A percentile compares a stretch with the other conserved stretches of the same genome.
Evolutionary conservation across 2,797 vertebrate species (phyloP).

Genomic region (Taenioides sp.): DNA sequence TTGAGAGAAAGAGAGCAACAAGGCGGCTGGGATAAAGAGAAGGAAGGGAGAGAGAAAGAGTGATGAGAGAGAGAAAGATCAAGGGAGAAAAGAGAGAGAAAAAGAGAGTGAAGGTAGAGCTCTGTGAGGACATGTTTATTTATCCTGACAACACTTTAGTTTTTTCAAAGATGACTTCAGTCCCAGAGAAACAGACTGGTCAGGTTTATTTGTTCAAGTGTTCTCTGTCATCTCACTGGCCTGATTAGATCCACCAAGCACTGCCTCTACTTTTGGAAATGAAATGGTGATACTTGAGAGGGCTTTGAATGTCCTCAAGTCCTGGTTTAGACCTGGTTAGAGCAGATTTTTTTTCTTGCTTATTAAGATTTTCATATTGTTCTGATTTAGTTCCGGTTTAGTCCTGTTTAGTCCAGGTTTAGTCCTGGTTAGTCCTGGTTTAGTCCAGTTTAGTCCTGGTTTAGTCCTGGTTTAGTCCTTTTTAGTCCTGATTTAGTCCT

Average conservation of each 20-base stretch:
- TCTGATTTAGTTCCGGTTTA: too few species aligned
- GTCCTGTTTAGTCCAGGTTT: too few species aligned
- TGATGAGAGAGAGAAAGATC: too few species aligned
- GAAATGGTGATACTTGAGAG: not conserved
- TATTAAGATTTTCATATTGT: too few species aligned
- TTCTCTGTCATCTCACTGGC: constrained; percentile 7
- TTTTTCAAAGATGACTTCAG: not conserved
- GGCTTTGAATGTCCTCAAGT: not conserved
- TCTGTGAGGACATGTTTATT: constrained; percentile 43
- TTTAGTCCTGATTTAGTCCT: not conserved
- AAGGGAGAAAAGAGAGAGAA: not conserved
- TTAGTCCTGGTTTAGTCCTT: too few species aligned
- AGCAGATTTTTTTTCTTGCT: too few species aligned
- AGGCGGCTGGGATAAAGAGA: too few species aligned
- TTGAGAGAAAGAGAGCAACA: too few species aligned
- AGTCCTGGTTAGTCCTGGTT: too few species aligned
- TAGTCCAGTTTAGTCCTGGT: too few species aligned
- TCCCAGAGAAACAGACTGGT: constrained; percentile 12
- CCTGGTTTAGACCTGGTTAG: not conserved
- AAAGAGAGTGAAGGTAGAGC: not conserved
- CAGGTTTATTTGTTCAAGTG: constrained; percentile 5
- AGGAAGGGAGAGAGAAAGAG: too few species aligned
- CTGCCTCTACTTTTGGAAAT: not conserved
- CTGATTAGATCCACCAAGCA: constrained; percentile 10
- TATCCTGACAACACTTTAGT: constrained; percentile 27